Percentiles rank a stretch among this genome's conserved stretches.
phyloP scores from a whole-genome alignment of 2,797 vertebrate genomes.

The Scolopax rusticola region DNA sequence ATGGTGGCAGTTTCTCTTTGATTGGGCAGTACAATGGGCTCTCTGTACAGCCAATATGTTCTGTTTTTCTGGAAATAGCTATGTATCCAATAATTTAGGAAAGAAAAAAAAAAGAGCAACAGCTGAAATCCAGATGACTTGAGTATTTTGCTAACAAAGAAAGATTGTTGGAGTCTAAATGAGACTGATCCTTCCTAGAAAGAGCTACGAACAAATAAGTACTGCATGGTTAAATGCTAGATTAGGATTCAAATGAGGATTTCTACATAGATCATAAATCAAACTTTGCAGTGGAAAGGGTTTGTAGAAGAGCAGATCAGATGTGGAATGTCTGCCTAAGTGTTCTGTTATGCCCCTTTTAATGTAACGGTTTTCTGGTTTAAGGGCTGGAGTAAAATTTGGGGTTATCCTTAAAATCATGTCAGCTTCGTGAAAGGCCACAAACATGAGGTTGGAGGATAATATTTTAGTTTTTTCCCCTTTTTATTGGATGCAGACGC shows the following conservation, averaged over 20 bases:
- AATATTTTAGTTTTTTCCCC: neutral
- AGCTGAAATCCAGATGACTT: conserved; percentile 72
- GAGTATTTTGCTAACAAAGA: conserved; percentile 53
- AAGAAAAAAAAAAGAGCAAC: neutral
- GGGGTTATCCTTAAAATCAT: neutral
- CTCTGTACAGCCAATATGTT: conserved; percentile 23
- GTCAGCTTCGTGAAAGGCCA: neutral
- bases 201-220: neutral
- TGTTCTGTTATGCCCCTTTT: neutral
- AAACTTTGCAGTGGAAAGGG: neutral
- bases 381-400: neutral
- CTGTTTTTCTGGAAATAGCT: conserved; percentile 21
- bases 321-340: neutral
- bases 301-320: neutral
- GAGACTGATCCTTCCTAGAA: conserved; percentile 63
- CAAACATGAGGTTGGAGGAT: neutral
- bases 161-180: conserved; percentile 48
- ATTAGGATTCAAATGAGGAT: conserved; percentile 21
- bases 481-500: neutral
- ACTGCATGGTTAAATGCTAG: neutral
- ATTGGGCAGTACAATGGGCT: conserved; percentile 11
- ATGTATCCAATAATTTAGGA: neutral
- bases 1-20: neutral
- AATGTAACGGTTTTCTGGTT: neutral
- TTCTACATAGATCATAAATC: conserved; percentile 41